Evolutionary conservation across 2,888 invertebrate species (phyloP), one percentile per base, ranked within the genome.

Genomic region (Stenodema calcarata): DNA sequence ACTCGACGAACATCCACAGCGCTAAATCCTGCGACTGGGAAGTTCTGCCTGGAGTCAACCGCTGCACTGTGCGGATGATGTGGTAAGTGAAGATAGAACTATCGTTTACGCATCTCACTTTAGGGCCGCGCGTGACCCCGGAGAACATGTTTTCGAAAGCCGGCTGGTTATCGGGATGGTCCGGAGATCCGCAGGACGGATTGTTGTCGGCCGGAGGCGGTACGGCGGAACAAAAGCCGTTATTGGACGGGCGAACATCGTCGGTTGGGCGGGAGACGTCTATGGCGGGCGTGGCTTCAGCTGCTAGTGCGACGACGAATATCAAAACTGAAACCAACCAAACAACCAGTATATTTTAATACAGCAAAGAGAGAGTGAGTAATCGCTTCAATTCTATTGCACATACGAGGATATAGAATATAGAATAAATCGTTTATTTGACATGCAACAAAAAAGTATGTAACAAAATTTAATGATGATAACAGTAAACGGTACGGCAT

Each of bases 1-100:
- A 78, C 78, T 78, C 78, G 42, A 78, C 27, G 23, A 78, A 78
- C 44, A 78, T 78, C 78, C 78, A 78, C 44, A 78, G 44, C 42
- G 78, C 18, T 28, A 78, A 44, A 14, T 78, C 78, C 27, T 78
- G 78, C 73, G 73, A 35, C 73, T 75, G 73, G 16, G 35, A 41
- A 1, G 73, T 35, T 41, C 73, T 9, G 28, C 73, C 35, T 28
- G 73, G 73, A 16, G 73, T 12, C 73, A 73, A 18, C 73, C 41
- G 73, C 41, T 75, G 73, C 7, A 41, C 41, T 9, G 73, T 41
- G 30, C 35, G 73, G 30, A 75, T n/a, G 41, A 75, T 30, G 30
- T 75, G 73, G 41, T 75, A 23, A 18, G 62, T 62, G 62, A 62
- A 62, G 62, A 23, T 18, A 62, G 9, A 62, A 27, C 62, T 62